Base-by-base conservation (phyloP, 2,888 invertebrate species). In the Spicauda simplicius region DNA sequence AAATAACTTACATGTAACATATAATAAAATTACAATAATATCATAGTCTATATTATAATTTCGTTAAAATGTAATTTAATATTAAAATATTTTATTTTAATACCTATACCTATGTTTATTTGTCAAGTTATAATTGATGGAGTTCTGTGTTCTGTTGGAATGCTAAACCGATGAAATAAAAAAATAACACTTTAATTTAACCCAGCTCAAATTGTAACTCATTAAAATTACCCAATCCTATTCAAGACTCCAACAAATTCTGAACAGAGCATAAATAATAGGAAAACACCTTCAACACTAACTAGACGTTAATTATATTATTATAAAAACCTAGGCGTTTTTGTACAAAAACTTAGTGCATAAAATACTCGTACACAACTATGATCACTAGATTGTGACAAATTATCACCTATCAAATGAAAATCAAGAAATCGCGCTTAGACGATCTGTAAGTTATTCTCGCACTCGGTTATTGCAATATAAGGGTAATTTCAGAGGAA, bases 381-480 rank as follows among this genome's bases (percentile, higher is more conserved):
- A 75, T 74, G 71, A 66, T 73, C 68, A 75, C 74, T 73, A 72
- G 82, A 80, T 84, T 86, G 81, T 84, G 79, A 76, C 86, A 86
- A 90, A 90, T 88, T 85, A 86, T 80, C 80, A 73, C 73, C 87
- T 81, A 90, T 90, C 90, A 90, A 88, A 90, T 88, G 77, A 82
- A 89, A 89, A 90, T 90, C 89, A 89, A 82, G 82, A 18, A n/a
- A 62, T 54, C n/a, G 20, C 19, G 37, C 30, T 48, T 37, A 57
- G 25, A 16, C 19, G 4, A 18, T 33, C 33, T 33, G 8, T 33
- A 33, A 33, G 33, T 33, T 3, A 11, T 14, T 41, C 14, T 0
- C 41, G 14, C 41, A 41, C 41, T 41, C 41, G 14, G 10, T 41
- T 41, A 14, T 41, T 2, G 41, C 41, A 33, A 33, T 1, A 8